phyloP scores from a whole-genome alignment of 35 echinoderm and acorn worm species.

The Holothuria glaberrima region DNA sequence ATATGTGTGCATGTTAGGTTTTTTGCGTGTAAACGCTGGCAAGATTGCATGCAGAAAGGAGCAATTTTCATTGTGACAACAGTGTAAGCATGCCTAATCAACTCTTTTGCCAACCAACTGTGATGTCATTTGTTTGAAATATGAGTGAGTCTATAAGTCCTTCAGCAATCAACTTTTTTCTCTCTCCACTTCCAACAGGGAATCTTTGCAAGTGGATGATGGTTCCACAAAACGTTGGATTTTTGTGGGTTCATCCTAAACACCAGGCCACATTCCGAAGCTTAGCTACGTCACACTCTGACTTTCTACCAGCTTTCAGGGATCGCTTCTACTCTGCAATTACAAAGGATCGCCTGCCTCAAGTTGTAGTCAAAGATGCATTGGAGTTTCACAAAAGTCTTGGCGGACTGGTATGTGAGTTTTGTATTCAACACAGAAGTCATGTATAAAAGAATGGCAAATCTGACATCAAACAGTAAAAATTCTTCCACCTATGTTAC shows the following conservation, averaged over 20 bases:
- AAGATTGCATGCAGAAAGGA: no score
- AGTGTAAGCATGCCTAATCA: no score
- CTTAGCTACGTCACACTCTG: constrained; percentile 17
- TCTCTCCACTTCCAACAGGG: constrained; percentile 14
- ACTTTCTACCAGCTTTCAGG: background rate
- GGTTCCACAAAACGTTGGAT: constrained; percentile 8
- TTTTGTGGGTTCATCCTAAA: constrained; percentile 61
- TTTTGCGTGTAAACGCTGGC: no score
- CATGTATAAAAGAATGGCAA: no score
- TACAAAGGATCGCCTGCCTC: constrained; percentile 14
- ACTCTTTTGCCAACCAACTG: no score
- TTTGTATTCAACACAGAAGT: no score
- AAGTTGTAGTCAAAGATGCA: constrained; percentile 20
- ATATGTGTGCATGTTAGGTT: no score
- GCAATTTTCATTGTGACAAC: no score
- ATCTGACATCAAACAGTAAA: no score
- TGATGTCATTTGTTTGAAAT: no score
- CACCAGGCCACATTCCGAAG: constrained; percentile 9
- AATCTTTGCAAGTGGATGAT: constrained; percentile 63
- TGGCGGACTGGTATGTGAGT: constrained; percentile 48
- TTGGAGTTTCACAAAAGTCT: constrained; percentile 49
- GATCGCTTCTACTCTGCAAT: constrained; percentile 28
- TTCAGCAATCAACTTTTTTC: background rate
- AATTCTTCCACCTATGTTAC: no score
- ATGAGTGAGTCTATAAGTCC: no score